Evolutionary conservation across 2,113 vertebrate species (phyloP), one percentile per base, ranked within the genome.

Genomic region (Protobothrops mucrosquamatus): DNA sequence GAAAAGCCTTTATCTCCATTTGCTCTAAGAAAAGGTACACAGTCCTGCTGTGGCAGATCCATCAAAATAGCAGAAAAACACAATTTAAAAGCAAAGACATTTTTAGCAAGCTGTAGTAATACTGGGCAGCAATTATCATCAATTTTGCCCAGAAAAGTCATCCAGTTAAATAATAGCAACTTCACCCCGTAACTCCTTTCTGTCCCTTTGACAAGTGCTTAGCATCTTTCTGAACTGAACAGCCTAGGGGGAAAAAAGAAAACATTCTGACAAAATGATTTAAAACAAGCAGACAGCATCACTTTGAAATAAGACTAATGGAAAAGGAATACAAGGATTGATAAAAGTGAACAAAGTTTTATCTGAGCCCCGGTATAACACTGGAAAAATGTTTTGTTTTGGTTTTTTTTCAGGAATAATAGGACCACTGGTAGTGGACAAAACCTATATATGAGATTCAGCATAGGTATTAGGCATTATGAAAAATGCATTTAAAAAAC

Each of bases 41-140:
- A 1, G 7, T 89, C 52, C 22, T 56, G 20, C 56, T 56, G 74
- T 55, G 87, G 26, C 57, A 74, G 43, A 89, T 87, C 93, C 87
- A 92, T 91, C 81, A 94, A 95, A 95, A 91, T 56, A 94, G 3
- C 2, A 29, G 90, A 89, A 94, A 26, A 23, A 90, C n/a, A 74
- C 2, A 85, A 7, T 69, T 89, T 91, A 52, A 90, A 26, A 87
- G 52, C 26, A 46, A 9, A 59, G 55, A 74, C n/a, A 11, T 61
- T 74, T 9, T 74, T 89, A 0, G 93, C 56, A 59, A 12, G 91
- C 88, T 92, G 88, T 90, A 92, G 5, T 52, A 91, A 92, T 15
- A 4, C 51, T 15, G n/a, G 57, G 64, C 87, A 94, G 34, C 12
- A 2, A 0, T 95, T 94, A 89, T 34, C 5, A 61, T 51, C 4